Percentiles rank a stretch among this genome's conserved stretches.
phyloP scores from a whole-genome alignment of 2,888 invertebrate genomes.

The Alentia gelatinosa region DNA sequence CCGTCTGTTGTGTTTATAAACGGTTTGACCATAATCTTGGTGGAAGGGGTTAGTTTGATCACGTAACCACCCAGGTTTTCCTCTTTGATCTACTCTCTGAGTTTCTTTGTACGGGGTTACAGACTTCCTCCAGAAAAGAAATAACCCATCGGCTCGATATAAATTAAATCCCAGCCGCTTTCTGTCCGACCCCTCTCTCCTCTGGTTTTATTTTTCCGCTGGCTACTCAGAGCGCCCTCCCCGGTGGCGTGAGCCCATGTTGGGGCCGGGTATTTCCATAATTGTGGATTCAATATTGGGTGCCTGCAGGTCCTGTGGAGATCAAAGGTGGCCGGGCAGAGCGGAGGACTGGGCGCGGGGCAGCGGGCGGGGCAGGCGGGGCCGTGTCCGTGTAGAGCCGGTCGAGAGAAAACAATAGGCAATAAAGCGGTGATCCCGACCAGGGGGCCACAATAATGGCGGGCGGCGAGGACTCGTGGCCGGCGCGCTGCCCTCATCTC shows the following conservation, averaged over 20 bases:
- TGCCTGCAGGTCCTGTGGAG: background rate
- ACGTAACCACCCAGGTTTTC: no score
- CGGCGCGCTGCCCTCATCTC: background rate
- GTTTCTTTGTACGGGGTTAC: no score
- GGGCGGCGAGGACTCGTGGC: background rate
- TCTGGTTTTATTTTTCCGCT: no score
- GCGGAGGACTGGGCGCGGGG: background rate
- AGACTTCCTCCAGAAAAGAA: no score
- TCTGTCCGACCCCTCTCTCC: no score
- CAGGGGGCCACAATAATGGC: constrained; percentile 25
- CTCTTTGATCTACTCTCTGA: no score
- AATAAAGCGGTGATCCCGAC: constrained; percentile 7
- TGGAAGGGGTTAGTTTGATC: no score
- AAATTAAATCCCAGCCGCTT: no score
- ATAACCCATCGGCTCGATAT: no score
- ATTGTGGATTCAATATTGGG: constrained; percentile 2
- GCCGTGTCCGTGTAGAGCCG: background rate
- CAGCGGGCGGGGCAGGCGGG: background rate
- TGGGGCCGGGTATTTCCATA: background rate
- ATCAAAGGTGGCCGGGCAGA: constrained; percentile 15
- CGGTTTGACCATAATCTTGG: no score
- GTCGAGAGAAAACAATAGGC: constrained; percentile 29
- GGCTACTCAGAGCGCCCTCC: no score
- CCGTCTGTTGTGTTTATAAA: no score
- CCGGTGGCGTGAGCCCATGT: background rate